Evolutionary conservation across 1,140 invertebrate species (phyloP).

Genomic region (Stegodyphus dumicola): DNA sequence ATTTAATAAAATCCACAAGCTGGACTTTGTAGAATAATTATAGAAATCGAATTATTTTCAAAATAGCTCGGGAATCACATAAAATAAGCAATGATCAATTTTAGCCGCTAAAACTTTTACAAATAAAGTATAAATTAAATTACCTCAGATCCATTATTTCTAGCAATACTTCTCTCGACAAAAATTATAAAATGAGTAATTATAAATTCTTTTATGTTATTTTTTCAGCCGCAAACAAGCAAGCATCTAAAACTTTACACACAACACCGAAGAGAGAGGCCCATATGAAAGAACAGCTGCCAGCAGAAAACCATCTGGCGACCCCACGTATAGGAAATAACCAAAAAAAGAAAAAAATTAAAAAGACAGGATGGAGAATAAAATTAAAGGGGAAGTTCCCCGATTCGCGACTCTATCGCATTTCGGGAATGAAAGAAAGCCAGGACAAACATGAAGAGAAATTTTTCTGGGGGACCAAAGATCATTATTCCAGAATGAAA

Average conservation of each 20-base stretch:
- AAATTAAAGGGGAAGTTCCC: slow-evolving; percentile 15
- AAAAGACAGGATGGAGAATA: slow-evolving; percentile 6
- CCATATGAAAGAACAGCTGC: slow-evolving; percentile 60
- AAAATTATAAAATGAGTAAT: no score
- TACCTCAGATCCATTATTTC: background rate
- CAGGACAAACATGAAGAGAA: background rate
- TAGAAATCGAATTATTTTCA: no score
- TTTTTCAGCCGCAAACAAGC: no score
- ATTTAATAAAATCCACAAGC: no score
- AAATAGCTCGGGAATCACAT: no score
- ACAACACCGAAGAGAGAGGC: slow-evolving; percentile 26
- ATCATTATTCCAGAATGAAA: no score
- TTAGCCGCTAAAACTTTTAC: no score
- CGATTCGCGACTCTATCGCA: background rate
- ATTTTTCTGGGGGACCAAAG: background rate
- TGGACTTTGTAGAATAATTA: no score
- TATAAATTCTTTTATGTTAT: no score
- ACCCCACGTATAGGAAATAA: slow-evolving; percentile 56
- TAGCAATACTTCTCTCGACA: background rate
- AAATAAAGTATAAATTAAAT: background rate
- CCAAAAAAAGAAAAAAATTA: slow-evolving; percentile 20
- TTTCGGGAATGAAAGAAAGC: background rate
- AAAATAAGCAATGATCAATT: no score
- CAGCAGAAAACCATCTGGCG: slow-evolving; percentile 57
- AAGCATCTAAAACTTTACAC: background rate